Conservation (phyloP, 2,797 vertebrate species). For the Coracias cyanogaster region DNA sequence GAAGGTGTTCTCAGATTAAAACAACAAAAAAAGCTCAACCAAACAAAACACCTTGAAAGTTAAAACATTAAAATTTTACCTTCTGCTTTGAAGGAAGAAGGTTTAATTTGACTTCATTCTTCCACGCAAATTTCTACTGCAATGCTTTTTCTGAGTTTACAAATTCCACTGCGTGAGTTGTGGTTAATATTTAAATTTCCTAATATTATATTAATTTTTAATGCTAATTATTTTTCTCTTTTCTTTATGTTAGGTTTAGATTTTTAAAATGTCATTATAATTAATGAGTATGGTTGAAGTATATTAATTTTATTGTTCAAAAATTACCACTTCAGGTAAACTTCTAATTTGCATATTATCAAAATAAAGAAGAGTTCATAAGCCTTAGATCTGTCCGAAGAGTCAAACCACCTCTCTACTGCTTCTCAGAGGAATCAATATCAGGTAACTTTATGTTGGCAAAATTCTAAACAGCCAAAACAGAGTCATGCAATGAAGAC, state of each 20-base stretch:
- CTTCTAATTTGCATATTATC: not conserved
- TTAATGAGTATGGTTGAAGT: not conserved
- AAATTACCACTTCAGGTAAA: not conserved
- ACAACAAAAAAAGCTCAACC: accelerated
- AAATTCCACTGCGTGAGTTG: not conserved
- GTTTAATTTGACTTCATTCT: not conserved
- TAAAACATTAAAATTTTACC: not conserved
- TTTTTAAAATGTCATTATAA: not conserved
- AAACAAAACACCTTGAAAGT: not conserved
- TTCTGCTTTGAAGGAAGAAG: not conserved
- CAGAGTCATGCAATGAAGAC: not conserved
- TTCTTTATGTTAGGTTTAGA: not conserved
- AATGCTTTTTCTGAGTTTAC: not conserved
- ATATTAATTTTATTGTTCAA: not conserved
- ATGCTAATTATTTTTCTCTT: not conserved
- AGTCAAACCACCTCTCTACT: not conserved
- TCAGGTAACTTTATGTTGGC: not conserved
- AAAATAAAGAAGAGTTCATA: not conserved
- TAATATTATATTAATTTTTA: not conserved
- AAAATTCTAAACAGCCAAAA: not conserved
- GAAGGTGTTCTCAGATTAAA: not conserved
- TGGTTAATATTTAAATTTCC: not conserved
- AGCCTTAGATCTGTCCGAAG: not conserved
- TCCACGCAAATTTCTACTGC: not conserved
- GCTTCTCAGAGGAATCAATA: not conserved